phyloP scores from a whole-genome alignment of 2,888 invertebrate genomes.

The Rhodophaea formosa region DNA sequence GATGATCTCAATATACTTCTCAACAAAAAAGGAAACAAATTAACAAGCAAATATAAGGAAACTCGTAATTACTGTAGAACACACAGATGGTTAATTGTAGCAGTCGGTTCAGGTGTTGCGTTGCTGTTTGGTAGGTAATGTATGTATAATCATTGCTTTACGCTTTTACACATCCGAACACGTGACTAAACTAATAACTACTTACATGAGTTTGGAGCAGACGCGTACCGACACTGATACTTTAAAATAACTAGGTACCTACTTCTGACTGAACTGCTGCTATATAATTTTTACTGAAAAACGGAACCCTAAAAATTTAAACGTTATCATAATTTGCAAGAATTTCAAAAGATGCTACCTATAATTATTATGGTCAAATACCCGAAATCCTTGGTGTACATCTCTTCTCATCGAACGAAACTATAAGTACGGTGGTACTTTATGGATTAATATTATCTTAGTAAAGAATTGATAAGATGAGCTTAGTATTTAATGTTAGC shows the following conservation, averaged over 20 bases:
- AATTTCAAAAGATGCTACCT: too few relatives aligned
- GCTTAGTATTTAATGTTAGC: too few relatives aligned
- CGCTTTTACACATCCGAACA: background rate
- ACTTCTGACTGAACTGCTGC: too few relatives aligned
- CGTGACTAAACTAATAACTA: constrained; percentile 4
- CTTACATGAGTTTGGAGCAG: constrained; percentile 1
- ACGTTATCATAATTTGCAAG: too few relatives aligned
- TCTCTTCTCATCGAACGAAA: too few relatives aligned
- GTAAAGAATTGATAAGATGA: too few relatives aligned
- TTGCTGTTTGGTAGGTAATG: background rate
- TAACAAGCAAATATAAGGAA: background rate
- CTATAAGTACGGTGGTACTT: too few relatives aligned
- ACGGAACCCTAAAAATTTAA: too few relatives aligned
- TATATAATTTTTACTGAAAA: too few relatives aligned
- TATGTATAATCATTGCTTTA: background rate
- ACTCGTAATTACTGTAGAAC: background rate
- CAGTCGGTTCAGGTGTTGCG: background rate
- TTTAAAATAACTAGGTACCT: background rate
- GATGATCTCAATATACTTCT: background rate
- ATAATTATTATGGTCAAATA: too few relatives aligned
- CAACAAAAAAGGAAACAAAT: background rate
- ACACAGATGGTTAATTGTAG: background rate
- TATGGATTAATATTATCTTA: too few relatives aligned
- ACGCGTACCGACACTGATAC: background rate
- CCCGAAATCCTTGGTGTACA: too few relatives aligned